Evolutionary conservation across 30 jellyfish, hydroid and myxozoan genomes (phyloP).

Genomic region (Aurelia sp.): DNA sequence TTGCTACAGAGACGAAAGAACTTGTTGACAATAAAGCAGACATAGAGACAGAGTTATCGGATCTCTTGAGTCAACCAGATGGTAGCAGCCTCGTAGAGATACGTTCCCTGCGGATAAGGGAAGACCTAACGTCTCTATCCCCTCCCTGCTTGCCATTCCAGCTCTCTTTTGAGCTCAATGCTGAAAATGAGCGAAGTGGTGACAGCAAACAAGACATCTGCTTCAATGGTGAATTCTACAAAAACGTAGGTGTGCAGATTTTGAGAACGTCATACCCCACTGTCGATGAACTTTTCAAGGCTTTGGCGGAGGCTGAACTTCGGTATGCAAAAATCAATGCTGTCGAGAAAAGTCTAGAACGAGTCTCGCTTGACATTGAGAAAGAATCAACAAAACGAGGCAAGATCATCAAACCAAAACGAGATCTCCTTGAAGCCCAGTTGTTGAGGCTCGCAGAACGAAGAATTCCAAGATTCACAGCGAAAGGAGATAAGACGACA

Average conservation of each 20-base stretch:
- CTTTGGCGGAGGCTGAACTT: constrained; percentile 46
- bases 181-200: neutral
- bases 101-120: neutral
- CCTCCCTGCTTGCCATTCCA: constrained; percentile 57
- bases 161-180: constrained; percentile 7
- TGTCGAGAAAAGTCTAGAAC: neutral
- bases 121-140: neutral
- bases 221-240: constrained; percentile 54
- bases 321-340: constrained; percentile 24
- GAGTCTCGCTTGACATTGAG: neutral
- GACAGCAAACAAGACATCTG: neutral
- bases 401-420: neutral
- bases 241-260: constrained; percentile 23
- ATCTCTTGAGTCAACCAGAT: constrained; percentile 1
- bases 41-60: neutral
- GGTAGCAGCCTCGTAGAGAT: neutral
- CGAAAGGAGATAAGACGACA: constrained; percentile 3
- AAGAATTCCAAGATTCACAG: constrained; percentile 33
- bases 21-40: constrained; percentile 9
- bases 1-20: constrained; percentile 14
- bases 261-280: constrained; percentile 5
- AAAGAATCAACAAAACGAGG: neutral
- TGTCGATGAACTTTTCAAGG: constrained; percentile 21
- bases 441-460: constrained; percentile 5
- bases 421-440: constrained; percentile 10